Evolutionary conservation across 2,797 vertebrate species (phyloP).

Genomic region (Knipowitschia caucasica): DNA sequence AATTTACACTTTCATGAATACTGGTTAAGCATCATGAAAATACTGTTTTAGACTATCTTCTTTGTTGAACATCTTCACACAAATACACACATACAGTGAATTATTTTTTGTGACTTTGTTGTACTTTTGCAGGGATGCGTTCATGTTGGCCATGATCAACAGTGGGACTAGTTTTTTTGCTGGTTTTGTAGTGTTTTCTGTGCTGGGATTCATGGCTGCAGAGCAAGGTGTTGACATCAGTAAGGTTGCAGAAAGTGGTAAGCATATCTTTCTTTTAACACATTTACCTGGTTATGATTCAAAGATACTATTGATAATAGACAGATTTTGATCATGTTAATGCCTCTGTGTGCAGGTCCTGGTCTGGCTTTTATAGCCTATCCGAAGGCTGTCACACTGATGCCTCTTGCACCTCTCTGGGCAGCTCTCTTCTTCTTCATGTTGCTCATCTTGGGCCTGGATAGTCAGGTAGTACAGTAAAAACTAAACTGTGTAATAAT

Average conservation of each 20-base stretch:
- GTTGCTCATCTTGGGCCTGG: slow-evolving; percentile 81
- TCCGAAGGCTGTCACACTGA: slow-evolving; percentile 85
- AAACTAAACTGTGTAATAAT: background rate
- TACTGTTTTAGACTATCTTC: slow-evolving; percentile 6
- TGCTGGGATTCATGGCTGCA: slow-evolving; percentile 84
- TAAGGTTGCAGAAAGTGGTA: slow-evolving; percentile 84
- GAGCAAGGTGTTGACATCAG: slow-evolving; percentile 85
- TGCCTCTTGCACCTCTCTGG: slow-evolving; percentile 83
- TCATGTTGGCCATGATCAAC: slow-evolving; percentile 79
- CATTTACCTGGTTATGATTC: background rate
- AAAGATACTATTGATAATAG: slow-evolving; percentile 1
- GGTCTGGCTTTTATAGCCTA: slow-evolving; percentile 85
- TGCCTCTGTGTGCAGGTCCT: slow-evolving; percentile 81
- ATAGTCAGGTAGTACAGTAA: slow-evolving; percentile 78
- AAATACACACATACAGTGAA: too few relatives aligned
- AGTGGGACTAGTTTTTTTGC: slow-evolving; percentile 85
- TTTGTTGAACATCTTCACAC: too few relatives aligned
- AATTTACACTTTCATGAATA: slow-evolving; percentile 29
- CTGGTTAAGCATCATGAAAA: slow-evolving; percentile 28
- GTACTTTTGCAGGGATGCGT: slow-evolving; percentile 73
- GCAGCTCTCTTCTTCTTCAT: slow-evolving; percentile 85
- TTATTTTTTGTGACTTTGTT: background rate
- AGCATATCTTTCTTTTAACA: slow-evolving; percentile 37
- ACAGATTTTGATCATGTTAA: too few relatives aligned
- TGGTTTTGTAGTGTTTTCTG: slow-evolving; percentile 84